Conservation (phyloP, 92 coral and sea anemone species). For the Micromussa lordhowensis region DNA sequence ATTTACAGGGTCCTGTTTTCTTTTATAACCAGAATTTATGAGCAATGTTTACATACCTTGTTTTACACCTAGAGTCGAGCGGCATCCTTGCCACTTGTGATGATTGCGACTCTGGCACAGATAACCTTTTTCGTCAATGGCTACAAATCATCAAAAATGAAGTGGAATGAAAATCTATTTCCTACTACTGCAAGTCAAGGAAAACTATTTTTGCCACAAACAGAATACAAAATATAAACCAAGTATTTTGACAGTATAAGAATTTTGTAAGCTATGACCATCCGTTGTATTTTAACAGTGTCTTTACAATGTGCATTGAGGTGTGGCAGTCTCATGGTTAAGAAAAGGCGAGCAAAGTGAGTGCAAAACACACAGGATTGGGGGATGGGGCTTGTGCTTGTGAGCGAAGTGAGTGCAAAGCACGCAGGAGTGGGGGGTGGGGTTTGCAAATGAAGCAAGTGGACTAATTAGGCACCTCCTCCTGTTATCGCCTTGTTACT, state of each 20-base stretch:
- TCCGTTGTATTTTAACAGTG: no score
- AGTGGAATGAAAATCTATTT: background rate
- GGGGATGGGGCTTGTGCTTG: no score
- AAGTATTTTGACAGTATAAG: background rate
- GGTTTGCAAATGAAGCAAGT: no score
- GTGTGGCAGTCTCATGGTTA: no score
- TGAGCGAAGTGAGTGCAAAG: no score
- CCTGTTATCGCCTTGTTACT: no score
- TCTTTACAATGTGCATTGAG: no score
- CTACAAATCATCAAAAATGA: constrained; percentile 34
- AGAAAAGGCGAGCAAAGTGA: no score
- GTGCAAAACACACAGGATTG: no score
- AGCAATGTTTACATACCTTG: constrained; percentile 60
- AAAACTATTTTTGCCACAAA: background rate
- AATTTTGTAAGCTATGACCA: background rate
- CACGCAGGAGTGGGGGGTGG: no score
- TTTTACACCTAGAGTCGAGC: constrained; percentile 91
- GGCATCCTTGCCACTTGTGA: constrained; percentile 95
- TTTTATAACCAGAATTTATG: background rate
- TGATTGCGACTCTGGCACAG: constrained; percentile 93
- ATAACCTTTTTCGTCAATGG: constrained; percentile 84
- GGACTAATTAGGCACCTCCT: no score
- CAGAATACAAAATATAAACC: no score
- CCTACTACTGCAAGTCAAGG: background rate
- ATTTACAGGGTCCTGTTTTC: background rate